These are phyloP conservation scores for Chironomus tentans DNA, from an alignment of 2,888 invertebrate species.

Conservation along the genomic window DNA sequence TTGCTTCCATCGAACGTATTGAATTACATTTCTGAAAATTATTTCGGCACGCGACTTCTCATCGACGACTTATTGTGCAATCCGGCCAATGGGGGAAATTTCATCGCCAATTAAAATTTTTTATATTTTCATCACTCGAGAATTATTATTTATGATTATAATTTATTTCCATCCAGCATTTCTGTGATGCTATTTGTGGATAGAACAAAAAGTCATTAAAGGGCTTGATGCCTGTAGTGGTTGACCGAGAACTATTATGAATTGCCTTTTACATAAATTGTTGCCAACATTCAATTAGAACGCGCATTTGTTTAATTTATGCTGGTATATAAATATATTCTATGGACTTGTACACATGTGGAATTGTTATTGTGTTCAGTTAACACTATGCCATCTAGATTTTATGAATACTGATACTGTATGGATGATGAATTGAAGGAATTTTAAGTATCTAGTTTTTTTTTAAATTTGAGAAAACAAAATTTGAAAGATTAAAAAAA, in stretches of 20 bases:
- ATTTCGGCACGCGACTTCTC: slow-evolving; percentile 23
- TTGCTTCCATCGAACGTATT: background rate
- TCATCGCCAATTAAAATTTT: slow-evolving; percentile 4
- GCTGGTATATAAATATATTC: slow-evolving; percentile 4
- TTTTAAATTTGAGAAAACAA: too few species aligned
- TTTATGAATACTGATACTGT: too few species aligned
- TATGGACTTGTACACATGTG: too few species aligned
- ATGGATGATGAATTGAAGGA: too few species aligned
- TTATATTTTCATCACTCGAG: slow-evolving; percentile 5
- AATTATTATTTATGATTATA: slow-evolving; percentile 25
- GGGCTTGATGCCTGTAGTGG: slow-evolving; percentile 5
- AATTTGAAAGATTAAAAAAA: too few species aligned
- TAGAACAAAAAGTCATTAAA: background rate
- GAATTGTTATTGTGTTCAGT: background rate
- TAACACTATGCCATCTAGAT: background rate
- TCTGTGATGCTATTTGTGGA: too few species aligned
- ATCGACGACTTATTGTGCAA: background rate
- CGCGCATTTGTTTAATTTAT: slow-evolving; percentile 2
- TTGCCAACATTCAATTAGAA: slow-evolving; percentile 26
- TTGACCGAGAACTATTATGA: background rate
- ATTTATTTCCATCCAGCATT: background rate
- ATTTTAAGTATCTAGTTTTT: too few species aligned
- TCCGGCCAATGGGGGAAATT: background rate
- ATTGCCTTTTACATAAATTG: slow-evolving; percentile 7
- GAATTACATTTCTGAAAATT: slow-evolving; percentile 12